Evolutionary conservation across 2,797 vertebrate genomes (phyloP).

Genomic region (Catamblyrhynchus diadema): DNA sequence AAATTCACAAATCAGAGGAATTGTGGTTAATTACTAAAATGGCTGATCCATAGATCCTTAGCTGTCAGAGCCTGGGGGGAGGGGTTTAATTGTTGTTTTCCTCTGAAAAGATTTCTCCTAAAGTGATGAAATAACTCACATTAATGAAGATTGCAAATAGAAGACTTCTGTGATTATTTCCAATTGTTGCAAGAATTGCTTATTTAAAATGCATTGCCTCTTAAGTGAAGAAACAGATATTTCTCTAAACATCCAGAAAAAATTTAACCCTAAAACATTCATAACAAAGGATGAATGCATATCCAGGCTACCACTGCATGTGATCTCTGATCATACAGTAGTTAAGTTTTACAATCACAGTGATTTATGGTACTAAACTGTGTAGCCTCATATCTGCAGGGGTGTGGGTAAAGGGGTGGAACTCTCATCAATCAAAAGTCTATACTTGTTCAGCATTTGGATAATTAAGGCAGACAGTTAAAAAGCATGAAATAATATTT

Average conservation of each 20-base stretch:
- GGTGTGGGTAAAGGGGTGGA: slow-evolving; percentile 50
- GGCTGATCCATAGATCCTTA: slow-evolving; percentile 61
- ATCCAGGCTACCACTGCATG: slow-evolving; percentile 33
- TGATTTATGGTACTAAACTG: slow-evolving; percentile 70
- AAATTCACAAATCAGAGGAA: slow-evolving; percentile 74
- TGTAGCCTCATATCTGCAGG: slow-evolving; percentile 58
- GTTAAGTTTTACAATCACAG: slow-evolving; percentile 61
- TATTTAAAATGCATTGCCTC: slow-evolving; percentile 54
- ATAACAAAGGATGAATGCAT: slow-evolving; percentile 20
- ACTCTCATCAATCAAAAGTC: slow-evolving; percentile 66
- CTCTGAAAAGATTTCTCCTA: slow-evolving; percentile 43
- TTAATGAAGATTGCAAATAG: slow-evolving; percentile 61
- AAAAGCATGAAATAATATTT: slow-evolving; percentile 49
- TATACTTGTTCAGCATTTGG: slow-evolving; percentile 52
- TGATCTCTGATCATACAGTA: slow-evolving; percentile 59
- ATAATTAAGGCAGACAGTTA: slow-evolving; percentile 65
- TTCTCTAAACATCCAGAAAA: slow-evolving; percentile 2
- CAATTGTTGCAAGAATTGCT: slow-evolving; percentile 53
- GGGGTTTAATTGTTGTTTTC: slow-evolving; percentile 63
- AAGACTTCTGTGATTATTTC: slow-evolving; percentile 53
- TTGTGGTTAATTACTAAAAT: slow-evolving; percentile 73
- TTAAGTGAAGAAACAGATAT: slow-evolving; percentile 15
- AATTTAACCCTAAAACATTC: slow-evolving; percentile 42
- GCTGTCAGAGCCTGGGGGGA: slow-evolving; percentile 34
- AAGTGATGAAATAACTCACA: slow-evolving; percentile 66